Evolutionary conservation across 2,888 invertebrate genomes (phyloP), one percentile per base, ranked within the genome.

Genomic region (Philhelius pedissequus): DNA sequence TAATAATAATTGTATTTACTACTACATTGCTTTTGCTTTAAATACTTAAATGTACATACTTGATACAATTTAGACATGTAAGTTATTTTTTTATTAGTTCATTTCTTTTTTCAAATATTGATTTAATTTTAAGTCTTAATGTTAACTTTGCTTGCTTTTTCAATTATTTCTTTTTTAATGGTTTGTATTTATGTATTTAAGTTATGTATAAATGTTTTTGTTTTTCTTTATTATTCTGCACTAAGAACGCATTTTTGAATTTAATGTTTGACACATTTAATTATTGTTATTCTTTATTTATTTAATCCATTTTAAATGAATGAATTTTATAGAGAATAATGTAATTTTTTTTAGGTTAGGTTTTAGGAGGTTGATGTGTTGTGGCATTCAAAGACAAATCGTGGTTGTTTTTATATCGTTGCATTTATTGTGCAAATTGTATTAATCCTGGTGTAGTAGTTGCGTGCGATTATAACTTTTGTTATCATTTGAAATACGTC

Each of bases 61-160:
- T 82, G 50, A 60, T 64, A 68, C 38, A 78, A 69, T 78, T 78
- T 74, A 74, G 82, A 83, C 74, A 79, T 64, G 54, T 64, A 56
- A 64, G 54, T 54, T 66, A 50, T 64, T 62, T 62, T 74, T 64
- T 66, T 43, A 58, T 58, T 38, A 58, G 64, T 60, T 82, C 52
- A 4, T 13, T 58, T 35, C 0, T 11, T 58, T 73, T 18, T 30
- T 74, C 15, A 60, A 78, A 78, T 70, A 11, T 71, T 71, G 68
- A 43, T 25, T 68, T 71, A 71, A 43, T 25, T 68, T 54, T 75
- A 70, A 80, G 84, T 84, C 84, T 84, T 84, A 80, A 80, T 84
- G 84, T 84, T 84, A 84, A 80, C 84, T 84, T 52, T 66, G 74
- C 64, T 70, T 76, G 9, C 11, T 62, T 22, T n/a, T 27, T 22